These are phyloP conservation scores for Drosophila hydei DNA, from an alignment of 1,140 invertebrate genomes.

Conservation along the genomic window DNA sequence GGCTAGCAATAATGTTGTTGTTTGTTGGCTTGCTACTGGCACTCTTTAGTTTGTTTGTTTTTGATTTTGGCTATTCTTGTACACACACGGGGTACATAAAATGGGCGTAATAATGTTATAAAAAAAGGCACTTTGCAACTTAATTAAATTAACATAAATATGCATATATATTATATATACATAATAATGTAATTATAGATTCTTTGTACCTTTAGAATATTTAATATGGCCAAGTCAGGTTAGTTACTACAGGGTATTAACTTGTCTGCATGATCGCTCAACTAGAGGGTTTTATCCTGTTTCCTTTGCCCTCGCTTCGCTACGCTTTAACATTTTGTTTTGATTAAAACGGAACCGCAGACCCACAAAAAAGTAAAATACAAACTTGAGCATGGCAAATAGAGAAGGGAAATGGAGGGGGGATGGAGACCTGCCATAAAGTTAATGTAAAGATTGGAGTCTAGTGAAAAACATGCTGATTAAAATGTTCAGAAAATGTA, in stretches of 20 bases:
- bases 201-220: too few species aligned
- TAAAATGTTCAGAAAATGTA: slow-evolving; percentile 41
- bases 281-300: neutral
- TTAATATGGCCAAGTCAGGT: neutral
- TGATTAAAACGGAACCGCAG: slow-evolving; percentile 67
- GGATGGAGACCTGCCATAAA: neutral
- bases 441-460: slow-evolving; percentile 35
- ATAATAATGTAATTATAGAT: too few species aligned
- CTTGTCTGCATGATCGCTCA: neutral
- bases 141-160: neutral
- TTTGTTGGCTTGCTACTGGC: slow-evolving; percentile 18
- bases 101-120: neutral
- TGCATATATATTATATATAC: neutral
- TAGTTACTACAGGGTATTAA: neutral
- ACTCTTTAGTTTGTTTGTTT: slow-evolving; percentile 27
- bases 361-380: slow-evolving; percentile 35
- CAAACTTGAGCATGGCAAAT: slow-evolving; percentile 9
- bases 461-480: slow-evolving; percentile 27
- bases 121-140: neutral
- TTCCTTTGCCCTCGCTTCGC: slow-evolving; percentile 8
- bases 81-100: neutral
- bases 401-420: neutral
- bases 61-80: slow-evolving; percentile 20
- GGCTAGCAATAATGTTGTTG: neutral
- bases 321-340: slow-evolving; percentile 70